These are phyloP conservation scores for Caenorhabditis tropicalis DNA, from an alignment of 1,140 invertebrate species.

Conservation along the genomic window DNA sequence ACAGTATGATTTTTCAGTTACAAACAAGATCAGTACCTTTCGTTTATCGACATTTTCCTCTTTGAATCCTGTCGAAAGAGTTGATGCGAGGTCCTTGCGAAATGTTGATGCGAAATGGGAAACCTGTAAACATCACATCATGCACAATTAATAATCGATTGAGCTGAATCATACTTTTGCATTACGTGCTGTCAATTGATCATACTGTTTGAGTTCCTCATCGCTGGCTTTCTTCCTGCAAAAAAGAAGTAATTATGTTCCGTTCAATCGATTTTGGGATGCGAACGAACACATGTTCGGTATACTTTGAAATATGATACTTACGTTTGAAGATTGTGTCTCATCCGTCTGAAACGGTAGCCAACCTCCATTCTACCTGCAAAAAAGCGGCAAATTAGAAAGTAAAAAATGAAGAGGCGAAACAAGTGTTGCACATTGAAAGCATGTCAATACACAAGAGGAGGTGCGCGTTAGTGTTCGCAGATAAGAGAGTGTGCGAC, in stretches of 20 bases:
- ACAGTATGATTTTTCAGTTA: background rate
- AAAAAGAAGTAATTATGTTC: background rate
- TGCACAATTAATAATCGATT: background rate
- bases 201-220: slow-evolving; percentile 28
- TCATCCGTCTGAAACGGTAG: slow-evolving; percentile 40
- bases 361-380: slow-evolving; percentile 43
- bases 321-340: slow-evolving; percentile 46
- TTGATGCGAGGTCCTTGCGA: slow-evolving; percentile 45
- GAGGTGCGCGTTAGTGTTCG: slow-evolving; percentile 40
- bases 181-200: slow-evolving; percentile 3
- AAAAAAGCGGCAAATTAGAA: slow-evolving; percentile 35
- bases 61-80: slow-evolving; percentile 48
- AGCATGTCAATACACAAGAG: slow-evolving; percentile 29
- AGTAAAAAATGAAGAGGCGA: slow-evolving; percentile 34
- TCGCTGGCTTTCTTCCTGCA: slow-evolving; percentile 45
- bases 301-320: too few relatives aligned
- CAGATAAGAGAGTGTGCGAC: background rate
- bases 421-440: slow-evolving; percentile 34
- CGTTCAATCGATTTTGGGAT: too few relatives aligned
- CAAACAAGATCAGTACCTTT: too few relatives aligned
- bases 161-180: background rate
- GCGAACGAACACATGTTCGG: too few relatives aligned
- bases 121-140: background rate
- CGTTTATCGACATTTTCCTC: slow-evolving; percentile 54
- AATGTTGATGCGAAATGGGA: slow-evolving; percentile 13